Evolutionary conservation across 2,113 vertebrate genomes (phyloP).

Genomic region (Fulica atra): DNA sequence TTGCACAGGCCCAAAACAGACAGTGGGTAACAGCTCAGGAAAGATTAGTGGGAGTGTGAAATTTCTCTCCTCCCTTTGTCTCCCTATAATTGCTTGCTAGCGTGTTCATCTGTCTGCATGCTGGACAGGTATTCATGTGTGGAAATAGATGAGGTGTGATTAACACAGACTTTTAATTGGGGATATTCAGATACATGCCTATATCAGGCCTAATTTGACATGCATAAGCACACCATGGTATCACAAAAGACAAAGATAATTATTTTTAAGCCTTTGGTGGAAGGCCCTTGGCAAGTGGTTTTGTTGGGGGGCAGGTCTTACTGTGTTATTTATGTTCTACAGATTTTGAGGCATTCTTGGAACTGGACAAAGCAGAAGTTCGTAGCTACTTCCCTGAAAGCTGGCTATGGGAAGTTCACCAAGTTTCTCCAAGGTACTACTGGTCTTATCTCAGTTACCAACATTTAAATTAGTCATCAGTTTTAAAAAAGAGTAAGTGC

Average conservation of each 20-base stretch:
- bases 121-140: neutral
- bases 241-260: neutral
- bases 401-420: slow-evolving; percentile 93
- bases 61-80: neutral
- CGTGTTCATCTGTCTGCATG: neutral
- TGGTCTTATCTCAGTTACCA: neutral
- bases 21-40: neutral
- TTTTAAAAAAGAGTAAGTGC: neutral
- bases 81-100: neutral
- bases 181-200: neutral
- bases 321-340: neutral
- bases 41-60: neutral
- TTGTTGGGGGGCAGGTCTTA: neutral
- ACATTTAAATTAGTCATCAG: neutral
- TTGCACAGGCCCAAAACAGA: neutral
- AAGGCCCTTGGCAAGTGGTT: neutral
- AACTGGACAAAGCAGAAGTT: slow-evolving; percentile 73
- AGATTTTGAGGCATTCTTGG: slow-evolving; percentile 77
- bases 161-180: neutral
- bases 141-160: neutral
- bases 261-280: neutral
- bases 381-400: slow-evolving; percentile 95
- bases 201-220: neutral
- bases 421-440: slow-evolving; percentile 67
- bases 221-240: neutral